Base-by-base conservation (phyloP, 2,888 invertebrate species). In the Papilio demoleus region DNA sequence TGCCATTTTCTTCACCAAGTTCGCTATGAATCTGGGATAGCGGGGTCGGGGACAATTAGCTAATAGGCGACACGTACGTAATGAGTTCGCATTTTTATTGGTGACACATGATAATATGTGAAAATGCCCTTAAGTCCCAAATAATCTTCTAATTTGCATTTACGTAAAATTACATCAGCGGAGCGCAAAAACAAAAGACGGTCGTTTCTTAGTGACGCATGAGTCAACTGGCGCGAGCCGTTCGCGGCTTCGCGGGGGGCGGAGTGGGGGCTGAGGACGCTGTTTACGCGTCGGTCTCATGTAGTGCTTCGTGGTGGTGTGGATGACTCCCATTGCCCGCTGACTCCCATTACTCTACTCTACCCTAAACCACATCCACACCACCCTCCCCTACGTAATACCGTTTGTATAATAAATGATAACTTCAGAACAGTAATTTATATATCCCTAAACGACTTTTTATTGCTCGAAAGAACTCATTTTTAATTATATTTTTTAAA, bases 271-370 rank as follows among this genome's bases (percentile, higher is more conserved):
- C 19, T 12, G 59, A 61, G 71, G 71, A 68, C 71, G 42, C 47
- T 24, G 67, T 73, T 73, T 74, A 73, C 73, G 71, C 62, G 65
- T 73, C 36, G 36, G 31, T 31, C 31, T 31, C 31, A 62, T 67
- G 70, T 76, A 61, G 9, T 73, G 71, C 73, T 75, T 75, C 58
- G 74, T 72, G 62, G 70, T 19, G 22, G 68, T 69, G 69, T 19
- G 68, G 70, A n/a, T n/a, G n/a, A 71, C 66, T 71, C 68, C 69
- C 70, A 74, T 73, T 47, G 47, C 47, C n/a, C 47, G 70, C 75
- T 75, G 77, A 76, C 74, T 74, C 75, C 75, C 74, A 76, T 77
- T 76, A 73, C 76, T 72, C 76, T 71, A 61, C 66, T 72, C 67
- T 75, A 50, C 75, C 75, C 76, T 75, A 72, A n/a, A n/a, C n/a